Conservation (phyloP, 2,888 invertebrate species). For the Drosophila prolongata region DNA sequence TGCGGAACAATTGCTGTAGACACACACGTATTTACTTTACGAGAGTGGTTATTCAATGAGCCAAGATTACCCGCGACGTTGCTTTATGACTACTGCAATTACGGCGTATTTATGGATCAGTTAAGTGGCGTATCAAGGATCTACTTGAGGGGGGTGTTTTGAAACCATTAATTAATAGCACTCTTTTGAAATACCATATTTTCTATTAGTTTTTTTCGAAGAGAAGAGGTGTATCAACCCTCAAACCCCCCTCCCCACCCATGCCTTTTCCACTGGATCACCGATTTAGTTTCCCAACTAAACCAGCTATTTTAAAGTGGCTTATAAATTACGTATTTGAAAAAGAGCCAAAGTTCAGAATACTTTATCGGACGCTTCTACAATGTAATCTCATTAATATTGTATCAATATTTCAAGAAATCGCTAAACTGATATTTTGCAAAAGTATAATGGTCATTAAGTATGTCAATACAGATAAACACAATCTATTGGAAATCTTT, state of each 20-base stretch:
- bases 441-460: neutral
- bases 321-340: neutral
- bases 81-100: slow-evolving; percentile 33
- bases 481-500: neutral
- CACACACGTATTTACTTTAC: slow-evolving; percentile 11
- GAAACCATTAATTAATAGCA: no score
- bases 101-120: slow-evolving; percentile 32
- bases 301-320: slow-evolving; percentile 5
- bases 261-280: neutral
- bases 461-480: neutral
- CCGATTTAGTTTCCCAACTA: neutral
- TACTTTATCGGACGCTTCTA: neutral
- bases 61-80: slow-evolving; percentile 14
- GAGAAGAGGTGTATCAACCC: no score
- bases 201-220: no score
- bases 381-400: slow-evolving; percentile 1
- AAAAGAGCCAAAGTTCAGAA: neutral
- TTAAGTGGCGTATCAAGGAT: neutral
- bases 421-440: neutral
- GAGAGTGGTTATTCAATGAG: slow-evolving; percentile 22
- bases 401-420: slow-evolving; percentile 1
- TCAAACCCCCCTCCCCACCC: no score
- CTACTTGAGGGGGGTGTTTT: no score
- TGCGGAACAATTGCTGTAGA: slow-evolving; percentile 4
- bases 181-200: no score